phyloP scores from a whole-genome alignment of 1,140 invertebrate genomes.

The Drosophila hydei region DNA sequence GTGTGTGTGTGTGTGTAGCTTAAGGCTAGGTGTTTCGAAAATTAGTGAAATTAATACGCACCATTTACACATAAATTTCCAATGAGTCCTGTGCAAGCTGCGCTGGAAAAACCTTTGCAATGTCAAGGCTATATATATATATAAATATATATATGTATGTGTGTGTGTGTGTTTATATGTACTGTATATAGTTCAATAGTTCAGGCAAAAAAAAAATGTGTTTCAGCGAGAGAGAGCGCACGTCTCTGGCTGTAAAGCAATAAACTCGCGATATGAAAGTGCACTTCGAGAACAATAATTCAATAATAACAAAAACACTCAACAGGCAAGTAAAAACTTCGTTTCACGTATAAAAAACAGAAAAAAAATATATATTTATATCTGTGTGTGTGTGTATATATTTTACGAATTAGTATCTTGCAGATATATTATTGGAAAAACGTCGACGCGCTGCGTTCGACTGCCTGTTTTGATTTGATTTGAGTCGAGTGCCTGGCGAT shows the following conservation, averaged over 20 bases:
- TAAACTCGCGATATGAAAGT: neutral
- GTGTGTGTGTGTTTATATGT: no score
- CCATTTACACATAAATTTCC: conserved; percentile 73
- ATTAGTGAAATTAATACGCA: conserved; percentile 36
- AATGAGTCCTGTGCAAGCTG: conserved; percentile 32
- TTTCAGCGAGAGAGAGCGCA: neutral
- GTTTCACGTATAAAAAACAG: conserved; percentile 16
- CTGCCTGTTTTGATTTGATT: conserved; percentile 75
- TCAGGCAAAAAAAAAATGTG: neutral
- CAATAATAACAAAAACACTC: no score
- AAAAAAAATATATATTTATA: neutral
- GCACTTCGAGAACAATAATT: neutral
- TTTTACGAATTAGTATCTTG: conserved; percentile 10
- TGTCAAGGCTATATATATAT: neutral
- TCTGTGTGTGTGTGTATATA: neutral
- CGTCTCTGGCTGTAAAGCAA: neutral
- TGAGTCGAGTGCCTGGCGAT: conserved; percentile 59
- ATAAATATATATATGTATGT: no score
- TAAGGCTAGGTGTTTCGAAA: conserved; percentile 6
- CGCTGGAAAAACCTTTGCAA: conserved; percentile 3
- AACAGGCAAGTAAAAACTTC: neutral
- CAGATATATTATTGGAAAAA: conserved; percentile 34
- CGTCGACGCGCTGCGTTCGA: conserved; percentile 70
- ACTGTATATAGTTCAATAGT: neutral
- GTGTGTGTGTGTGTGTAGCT: neutral